phyloP scores from a whole-genome alignment of 2,888 invertebrate genomes.

The Scaeva pyrastri region DNA sequence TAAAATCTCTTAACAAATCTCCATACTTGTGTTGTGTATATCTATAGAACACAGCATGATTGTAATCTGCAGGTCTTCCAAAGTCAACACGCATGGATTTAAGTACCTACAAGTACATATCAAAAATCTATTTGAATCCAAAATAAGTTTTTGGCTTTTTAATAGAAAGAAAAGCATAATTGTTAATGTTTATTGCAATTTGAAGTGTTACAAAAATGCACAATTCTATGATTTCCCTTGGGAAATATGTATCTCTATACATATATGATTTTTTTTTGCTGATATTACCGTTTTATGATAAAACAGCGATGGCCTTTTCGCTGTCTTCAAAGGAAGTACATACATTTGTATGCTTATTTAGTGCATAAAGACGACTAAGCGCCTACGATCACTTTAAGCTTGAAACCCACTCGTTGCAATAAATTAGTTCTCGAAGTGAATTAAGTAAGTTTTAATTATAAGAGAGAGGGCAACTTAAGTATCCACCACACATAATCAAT shows the following conservation, averaged over 20 bases:
- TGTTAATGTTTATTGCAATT: not conserved
- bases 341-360: not conserved
- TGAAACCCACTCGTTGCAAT: constrained; percentile 54
- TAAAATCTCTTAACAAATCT: no score
- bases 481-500: constrained; percentile 7
- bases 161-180: not conserved
- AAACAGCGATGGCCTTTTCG: no score
- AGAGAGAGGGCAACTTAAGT: constrained; percentile 29
- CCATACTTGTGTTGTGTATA: no score
- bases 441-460: constrained; percentile 65
- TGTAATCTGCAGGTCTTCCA: no score
- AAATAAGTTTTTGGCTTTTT: no score
- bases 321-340: not conserved
- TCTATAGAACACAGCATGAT: no score
- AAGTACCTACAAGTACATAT: no score
- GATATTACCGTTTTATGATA: no score
- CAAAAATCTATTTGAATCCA: no score
- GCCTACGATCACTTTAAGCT: constrained; percentile 42
- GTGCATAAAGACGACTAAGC: constrained; percentile 21
- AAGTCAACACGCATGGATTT: no score
- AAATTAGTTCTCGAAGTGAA: constrained; percentile 55
- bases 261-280: no score
- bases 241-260: constrained; percentile 25
- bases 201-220: not conserved
- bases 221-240: constrained; percentile 23